These are phyloP conservation scores for Agrotis segetum DNA, from an alignment of 2,888 invertebrate species.

Conservation along the genomic window DNA sequence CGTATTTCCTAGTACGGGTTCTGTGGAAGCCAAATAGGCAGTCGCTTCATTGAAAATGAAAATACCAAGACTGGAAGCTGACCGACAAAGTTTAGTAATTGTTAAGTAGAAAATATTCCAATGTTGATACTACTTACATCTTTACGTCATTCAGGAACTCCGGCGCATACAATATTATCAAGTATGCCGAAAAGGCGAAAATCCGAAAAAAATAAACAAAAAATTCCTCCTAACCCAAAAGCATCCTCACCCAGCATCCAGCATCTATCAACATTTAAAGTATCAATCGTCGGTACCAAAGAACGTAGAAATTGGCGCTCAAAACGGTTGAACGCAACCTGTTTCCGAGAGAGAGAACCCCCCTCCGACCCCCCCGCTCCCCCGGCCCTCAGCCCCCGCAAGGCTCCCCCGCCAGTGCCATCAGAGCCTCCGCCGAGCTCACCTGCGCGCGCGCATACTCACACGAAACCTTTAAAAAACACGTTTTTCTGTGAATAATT, in stretches of 20 bases:
- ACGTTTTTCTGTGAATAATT: slow-evolving; percentile 66
- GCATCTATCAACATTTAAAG: slow-evolving; percentile 81
- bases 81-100: too few species aligned
- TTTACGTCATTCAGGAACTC: too few species aligned
- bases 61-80: too few species aligned
- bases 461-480: slow-evolving; percentile 68
- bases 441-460: slow-evolving; percentile 73
- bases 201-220: background rate
- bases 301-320: slow-evolving; percentile 86
- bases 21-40: too few species aligned
- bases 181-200: background rate
- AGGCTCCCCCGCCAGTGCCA: slow-evolving; percentile 77
- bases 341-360: slow-evolving; percentile 72
- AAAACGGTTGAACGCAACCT: slow-evolving; percentile 86
- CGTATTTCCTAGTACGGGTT: too few species aligned
- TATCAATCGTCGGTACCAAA: slow-evolving; percentile 79
- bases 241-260: slow-evolving; percentile 53
- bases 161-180: too few species aligned
- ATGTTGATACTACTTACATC: too few species aligned
- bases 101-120: too few species aligned
- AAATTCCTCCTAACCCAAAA: slow-evolving; percentile 38
- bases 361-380: slow-evolving; percentile 62
- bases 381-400: slow-evolving; percentile 49
- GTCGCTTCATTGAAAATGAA: too few species aligned
- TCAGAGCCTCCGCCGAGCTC: slow-evolving; percentile 77